Evolutionary conservation across 2,797 vertebrate genomes (phyloP).

Genomic region (Prunella strophiata): DNA sequence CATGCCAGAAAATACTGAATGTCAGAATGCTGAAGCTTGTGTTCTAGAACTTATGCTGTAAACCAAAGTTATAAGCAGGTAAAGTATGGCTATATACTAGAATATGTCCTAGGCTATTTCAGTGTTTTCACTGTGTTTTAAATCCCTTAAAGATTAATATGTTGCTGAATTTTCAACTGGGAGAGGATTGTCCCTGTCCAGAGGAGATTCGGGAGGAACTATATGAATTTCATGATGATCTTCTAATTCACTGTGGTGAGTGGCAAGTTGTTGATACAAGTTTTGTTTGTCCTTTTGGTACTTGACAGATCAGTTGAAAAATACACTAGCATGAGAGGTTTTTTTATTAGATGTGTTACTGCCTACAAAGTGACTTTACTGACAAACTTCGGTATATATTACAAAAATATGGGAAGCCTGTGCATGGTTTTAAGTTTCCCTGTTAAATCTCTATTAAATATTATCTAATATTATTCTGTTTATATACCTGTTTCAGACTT

Average conservation of each 20-base stretch:
- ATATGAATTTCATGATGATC: constrained; percentile 92
- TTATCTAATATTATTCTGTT: not conserved
- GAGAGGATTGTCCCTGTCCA: constrained; percentile 96
- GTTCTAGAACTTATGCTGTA: not conserved
- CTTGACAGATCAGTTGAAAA: not conserved
- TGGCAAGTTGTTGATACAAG: not conserved
- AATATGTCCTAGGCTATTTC: not conserved
- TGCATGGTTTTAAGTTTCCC: not conserved
- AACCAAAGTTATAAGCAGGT: not conserved
- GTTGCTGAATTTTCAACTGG: constrained; percentile 93
- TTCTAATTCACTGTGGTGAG: constrained; percentile 95
- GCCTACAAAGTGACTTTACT: not conserved
- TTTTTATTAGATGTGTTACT: not conserved
- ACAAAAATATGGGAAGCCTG: not conserved
- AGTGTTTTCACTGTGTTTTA: constrained; percentile 37
- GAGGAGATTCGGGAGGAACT: constrained; percentile 91
- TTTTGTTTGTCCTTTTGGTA: not conserved
- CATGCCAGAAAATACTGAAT: not conserved
- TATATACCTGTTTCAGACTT: not conserved
- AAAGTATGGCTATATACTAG: not conserved
- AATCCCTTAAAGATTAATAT: constrained; percentile 92
- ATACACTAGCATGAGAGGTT: fast-evolving
- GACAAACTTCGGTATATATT: not conserved
- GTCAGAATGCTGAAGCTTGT: not conserved
- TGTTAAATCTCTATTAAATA: not conserved